Base-by-base conservation (phyloP, 2,113 vertebrate species). In the Ictalurus punctatus region DNA sequence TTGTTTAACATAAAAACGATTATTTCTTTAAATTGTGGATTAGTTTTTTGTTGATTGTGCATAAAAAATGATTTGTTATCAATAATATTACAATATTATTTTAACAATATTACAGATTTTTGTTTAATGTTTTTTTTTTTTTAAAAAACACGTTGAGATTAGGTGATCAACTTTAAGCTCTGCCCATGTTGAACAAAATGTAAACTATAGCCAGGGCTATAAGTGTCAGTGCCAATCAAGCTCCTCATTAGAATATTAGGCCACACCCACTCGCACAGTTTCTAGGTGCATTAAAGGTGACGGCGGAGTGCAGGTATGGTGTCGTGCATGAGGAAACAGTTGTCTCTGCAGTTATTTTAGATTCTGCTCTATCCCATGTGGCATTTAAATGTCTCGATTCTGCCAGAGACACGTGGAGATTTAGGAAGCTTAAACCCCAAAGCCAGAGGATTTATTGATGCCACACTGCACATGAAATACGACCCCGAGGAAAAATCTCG, bases 391-490 rank as follows among this genome's bases (percentile, higher is more conserved):
- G 13, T 34, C 52, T 81, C 10, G 52, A 19, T 58, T 34, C n/a
- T 34, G 52, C 79, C 52, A 0, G 48, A 80, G 48, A 14, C 52
- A 58, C 4, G 27, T 81, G 79, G 79, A 56, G 52, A 30, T 81
- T 81, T 30, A 58, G 52, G 79, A 58, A 81, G 79, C 79, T 81
- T 81, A 58, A 81, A 30, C 16, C 0, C 17, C n/a, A 21, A 81
- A 81, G 52, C 79, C 52, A 0, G 52, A 58, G 79, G 79, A 81
- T 81, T 81, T 81, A 81, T n/a, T 54, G 76, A 54, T 79, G 48
- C 4, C 44, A 79, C 76, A 79, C 48, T 30, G 79, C n/a, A 30
- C 52, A 19, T 81, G 79, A 81, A 81, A 58, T 58, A 30, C 17
- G 52, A 81, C 6, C n/a, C 7, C 1, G 52, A 81, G 27, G 48